Evolutionary conservation across 2,888 invertebrate genomes (phyloP).

Genomic region (Dynastes grantii): DNA sequence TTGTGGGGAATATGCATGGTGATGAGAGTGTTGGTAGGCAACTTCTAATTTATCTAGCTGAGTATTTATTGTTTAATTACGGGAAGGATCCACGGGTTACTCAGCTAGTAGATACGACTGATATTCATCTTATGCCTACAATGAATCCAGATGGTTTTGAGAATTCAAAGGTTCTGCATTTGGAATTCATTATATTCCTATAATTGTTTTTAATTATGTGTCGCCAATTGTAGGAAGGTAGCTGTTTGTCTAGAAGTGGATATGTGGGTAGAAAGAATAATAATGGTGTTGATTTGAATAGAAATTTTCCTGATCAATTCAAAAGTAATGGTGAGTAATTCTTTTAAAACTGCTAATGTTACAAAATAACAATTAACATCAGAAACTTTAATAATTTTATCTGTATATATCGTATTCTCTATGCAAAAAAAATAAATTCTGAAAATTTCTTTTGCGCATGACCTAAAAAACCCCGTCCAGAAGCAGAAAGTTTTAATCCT

Average conservation of each 20-base stretch:
- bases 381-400: no score
- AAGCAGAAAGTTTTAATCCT: no score
- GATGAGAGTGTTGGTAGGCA: constrained; percentile 93
- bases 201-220: background rate
- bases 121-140: constrained; percentile 96
- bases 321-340: background rate
- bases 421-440: no score
- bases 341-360: background rate
- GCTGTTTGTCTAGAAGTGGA: constrained; percentile 79
- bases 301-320: constrained; percentile 95
- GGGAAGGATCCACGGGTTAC: constrained; percentile 81
- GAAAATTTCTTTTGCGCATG: no score
- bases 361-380: background rate
- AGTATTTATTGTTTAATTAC: constrained; percentile 87
- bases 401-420: no score
- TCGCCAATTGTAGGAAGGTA: constrained; percentile 79
- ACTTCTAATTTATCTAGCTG: constrained; percentile 85
- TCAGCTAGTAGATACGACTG: constrained; percentile 85
- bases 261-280: constrained; percentile 88
- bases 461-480: no score
- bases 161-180: constrained; percentile 78
- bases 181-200: background rate
- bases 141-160: constrained; percentile 99
- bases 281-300: constrained; percentile 86
- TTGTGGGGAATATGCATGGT: constrained; percentile 97